A percentile compares a stretch with the other conserved stretches of the same genome.
Conservation (phyloP, 1,140 invertebrate species). For the Heliconius hewitsoni region DNA sequence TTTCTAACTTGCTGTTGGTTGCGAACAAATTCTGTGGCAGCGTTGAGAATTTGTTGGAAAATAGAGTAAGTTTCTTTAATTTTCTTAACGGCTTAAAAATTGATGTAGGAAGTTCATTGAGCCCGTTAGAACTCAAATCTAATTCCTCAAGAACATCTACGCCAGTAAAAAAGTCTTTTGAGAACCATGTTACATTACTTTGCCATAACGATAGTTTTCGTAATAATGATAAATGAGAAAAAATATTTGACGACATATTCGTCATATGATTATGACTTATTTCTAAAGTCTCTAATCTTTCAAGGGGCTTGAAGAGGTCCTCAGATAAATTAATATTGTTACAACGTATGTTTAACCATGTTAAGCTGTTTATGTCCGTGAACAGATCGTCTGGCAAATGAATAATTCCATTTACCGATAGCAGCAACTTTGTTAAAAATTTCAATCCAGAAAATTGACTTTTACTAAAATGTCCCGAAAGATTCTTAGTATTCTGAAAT, state of each 20-base stretch:
- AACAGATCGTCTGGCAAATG: constrained; percentile 83
- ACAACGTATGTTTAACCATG: constrained; percentile 82
- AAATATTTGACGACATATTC: constrained; percentile 82
- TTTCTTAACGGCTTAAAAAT: constrained; percentile 83
- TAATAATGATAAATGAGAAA: constrained; percentile 82
- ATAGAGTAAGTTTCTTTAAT: constrained; percentile 83
- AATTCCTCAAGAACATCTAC: constrained; percentile 82
- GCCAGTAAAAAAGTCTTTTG: constrained; percentile 82
- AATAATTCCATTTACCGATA: constrained; percentile 79
- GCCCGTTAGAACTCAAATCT: constrained; percentile 84
- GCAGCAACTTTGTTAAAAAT: constrained; percentile 70
- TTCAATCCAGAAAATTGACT: constrained; percentile 81
- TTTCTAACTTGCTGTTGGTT: constrained; percentile 79
- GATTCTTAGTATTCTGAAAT: constrained; percentile 77
- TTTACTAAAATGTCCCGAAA: constrained; percentile 75
- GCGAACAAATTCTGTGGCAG: constrained; percentile 83
- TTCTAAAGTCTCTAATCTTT: constrained; percentile 83
- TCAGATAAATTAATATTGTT: constrained; percentile 83
- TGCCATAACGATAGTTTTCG: constrained; percentile 84
- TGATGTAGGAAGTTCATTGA: constrained; percentile 81
- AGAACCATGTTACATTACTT: constrained; percentile 83
- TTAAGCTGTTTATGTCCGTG: constrained; percentile 81
- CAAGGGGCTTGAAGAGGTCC: constrained; percentile 80
- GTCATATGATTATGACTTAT: constrained; percentile 83
- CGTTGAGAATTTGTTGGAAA: constrained; percentile 82